Evolutionary conservation across 2,888 invertebrate genomes (phyloP).

Genomic region (Pandemis heparana): DNA sequence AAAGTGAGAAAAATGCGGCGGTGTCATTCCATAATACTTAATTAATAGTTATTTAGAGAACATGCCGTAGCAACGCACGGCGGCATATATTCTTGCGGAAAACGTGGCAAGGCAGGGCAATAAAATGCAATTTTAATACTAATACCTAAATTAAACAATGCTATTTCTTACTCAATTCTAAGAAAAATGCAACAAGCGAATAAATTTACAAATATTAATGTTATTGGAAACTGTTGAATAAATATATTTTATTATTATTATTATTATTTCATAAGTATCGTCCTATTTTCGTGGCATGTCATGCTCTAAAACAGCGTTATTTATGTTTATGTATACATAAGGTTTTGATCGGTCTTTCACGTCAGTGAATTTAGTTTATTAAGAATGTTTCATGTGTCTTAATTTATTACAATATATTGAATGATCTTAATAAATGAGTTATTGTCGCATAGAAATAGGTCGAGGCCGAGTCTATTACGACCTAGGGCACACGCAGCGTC

Average conservation of each 20-base stretch:
- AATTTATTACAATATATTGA: conserved; percentile 46
- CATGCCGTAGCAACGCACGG: neutral
- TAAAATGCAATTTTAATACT: neutral
- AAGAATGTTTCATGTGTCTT: neutral
- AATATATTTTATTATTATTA: no score
- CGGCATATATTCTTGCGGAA: neutral
- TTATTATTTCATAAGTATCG: neutral
- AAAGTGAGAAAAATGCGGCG: conserved; percentile 13
- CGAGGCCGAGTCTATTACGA: conserved; percentile 69
- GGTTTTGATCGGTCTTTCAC: neutral
- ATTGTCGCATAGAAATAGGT: conserved; percentile 69
- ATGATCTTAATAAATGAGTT: conserved; percentile 69
- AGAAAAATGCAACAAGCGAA: neutral
- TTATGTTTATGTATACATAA: neutral
- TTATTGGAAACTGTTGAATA: no score
- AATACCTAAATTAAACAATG: neutral
- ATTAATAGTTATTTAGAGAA: conserved; percentile 8
- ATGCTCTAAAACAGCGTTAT: neutral
- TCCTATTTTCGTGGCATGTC: no score
- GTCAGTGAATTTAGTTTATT: neutral
- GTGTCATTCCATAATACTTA: conserved; percentile 12
- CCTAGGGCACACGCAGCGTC: conserved; percentile 36
- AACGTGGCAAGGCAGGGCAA: neutral
- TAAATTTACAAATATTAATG: no score
- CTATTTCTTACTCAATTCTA: neutral